phyloP scores from a whole-genome alignment of 2,797 vertebrate genomes.

The Todus mexicanus region DNA sequence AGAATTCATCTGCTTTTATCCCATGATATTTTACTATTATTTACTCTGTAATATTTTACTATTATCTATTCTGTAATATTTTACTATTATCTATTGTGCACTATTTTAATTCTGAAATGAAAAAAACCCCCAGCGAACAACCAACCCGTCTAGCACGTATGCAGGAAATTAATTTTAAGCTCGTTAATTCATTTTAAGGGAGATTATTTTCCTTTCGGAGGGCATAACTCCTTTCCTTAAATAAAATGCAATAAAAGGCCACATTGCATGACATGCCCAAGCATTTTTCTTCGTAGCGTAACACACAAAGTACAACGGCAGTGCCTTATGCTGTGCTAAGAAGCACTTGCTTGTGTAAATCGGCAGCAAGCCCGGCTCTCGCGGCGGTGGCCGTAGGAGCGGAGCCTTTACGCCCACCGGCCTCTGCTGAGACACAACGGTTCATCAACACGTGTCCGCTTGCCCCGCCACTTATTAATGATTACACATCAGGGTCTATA shows the following conservation, averaged over 20 bases:
- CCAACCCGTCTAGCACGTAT: background rate
- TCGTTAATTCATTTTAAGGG: background rate
- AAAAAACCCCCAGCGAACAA: too few species aligned
- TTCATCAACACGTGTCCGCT: accelerated
- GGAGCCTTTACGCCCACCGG: background rate
- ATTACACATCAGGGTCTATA: background rate
- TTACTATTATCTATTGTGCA: background rate
- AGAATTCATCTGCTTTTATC: background rate
- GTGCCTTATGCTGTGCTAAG: background rate
- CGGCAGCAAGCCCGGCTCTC: background rate
- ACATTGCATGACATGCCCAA: background rate
- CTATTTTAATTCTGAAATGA: background rate
- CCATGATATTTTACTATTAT: too few species aligned
- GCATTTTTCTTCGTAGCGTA: background rate
- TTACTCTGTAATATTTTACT: too few species aligned
- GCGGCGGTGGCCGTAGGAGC: background rate
- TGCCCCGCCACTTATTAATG: background rate
- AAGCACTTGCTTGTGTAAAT: background rate
- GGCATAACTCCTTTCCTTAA: background rate
- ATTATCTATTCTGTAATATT: background rate
- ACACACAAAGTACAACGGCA: background rate
- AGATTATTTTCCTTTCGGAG: background rate
- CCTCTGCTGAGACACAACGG: background rate
- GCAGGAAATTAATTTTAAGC: background rate
- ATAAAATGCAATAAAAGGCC: background rate